Conservation (phyloP, 2,797 vertebrate genomes). For the Alectoris magna region DNA sequence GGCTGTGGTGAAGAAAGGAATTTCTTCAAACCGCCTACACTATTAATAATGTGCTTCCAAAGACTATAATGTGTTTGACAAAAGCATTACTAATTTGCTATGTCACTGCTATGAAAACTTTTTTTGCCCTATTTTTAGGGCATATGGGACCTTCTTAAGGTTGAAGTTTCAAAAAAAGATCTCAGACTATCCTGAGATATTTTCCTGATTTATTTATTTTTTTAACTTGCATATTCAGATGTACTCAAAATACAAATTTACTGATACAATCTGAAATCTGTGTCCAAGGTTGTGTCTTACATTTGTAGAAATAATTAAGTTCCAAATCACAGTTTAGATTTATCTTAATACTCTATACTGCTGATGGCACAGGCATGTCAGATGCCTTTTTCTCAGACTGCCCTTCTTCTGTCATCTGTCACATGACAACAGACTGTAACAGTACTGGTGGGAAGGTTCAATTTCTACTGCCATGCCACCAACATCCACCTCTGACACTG, state of each 20-base stretch:
- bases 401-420: not conserved
- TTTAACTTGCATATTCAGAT: not conserved
- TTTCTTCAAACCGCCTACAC: not conserved
- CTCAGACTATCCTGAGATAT: not conserved
- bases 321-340: not conserved
- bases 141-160: not conserved
- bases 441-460: not conserved
- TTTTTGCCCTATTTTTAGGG: not conserved
- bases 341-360: not conserved
- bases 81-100: not conserved
- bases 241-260: not conserved
- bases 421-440: not conserved
- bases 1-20: not conserved
- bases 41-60: not conserved
- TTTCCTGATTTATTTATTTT: not conserved
- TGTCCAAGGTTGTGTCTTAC: not conserved
- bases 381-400: not conserved
- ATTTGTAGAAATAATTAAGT: not conserved
- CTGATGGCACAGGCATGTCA: not conserved
- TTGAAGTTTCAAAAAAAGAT: not conserved
- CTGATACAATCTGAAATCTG: not conserved
- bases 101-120: not conserved
- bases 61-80: not conserved
- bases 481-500: too few relatives aligned
- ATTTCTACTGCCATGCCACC: not conserved